Conservation (phyloP, 2,113 vertebrate species). For the Dicaeum eximium region DNA sequence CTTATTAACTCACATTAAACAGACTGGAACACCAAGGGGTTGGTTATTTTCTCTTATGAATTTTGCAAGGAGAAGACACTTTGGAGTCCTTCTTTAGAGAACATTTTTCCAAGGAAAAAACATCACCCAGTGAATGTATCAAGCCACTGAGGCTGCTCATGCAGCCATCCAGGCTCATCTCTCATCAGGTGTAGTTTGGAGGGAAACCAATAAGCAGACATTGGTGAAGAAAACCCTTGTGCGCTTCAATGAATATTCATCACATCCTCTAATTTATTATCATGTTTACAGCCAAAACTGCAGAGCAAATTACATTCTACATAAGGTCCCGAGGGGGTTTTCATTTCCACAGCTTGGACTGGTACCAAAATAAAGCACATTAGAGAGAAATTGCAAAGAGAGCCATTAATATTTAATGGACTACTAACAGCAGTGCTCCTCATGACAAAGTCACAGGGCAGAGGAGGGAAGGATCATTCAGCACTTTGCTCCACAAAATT, state of each 20-base stretch:
- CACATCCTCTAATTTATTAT: conserved; percentile 65
- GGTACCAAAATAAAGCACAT: conserved; percentile 68
- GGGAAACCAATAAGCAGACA: background rate
- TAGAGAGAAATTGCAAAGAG: conserved; percentile 44
- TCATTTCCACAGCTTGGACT: conserved; percentile 62
- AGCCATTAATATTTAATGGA: conserved; percentile 68
- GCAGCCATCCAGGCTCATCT: background rate
- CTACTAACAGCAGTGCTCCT: conserved; percentile 30
- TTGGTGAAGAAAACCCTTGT: background rate
- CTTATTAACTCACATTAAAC: background rate
- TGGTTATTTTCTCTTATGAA: background rate
- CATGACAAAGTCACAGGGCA: background rate
- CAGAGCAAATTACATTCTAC: conserved; percentile 63
- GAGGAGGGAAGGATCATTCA: background rate
- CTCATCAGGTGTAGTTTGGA: background rate
- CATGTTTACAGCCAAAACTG: conserved; percentile 70
- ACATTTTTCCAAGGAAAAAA: background rate
- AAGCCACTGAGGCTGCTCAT: background rate
- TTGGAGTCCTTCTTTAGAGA: background rate
- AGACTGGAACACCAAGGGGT: background rate
- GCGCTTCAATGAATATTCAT: conserved; percentile 60
- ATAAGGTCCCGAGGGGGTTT: conserved; percentile 24
- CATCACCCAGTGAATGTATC: background rate
- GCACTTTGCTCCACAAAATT: background rate
- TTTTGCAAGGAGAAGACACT: background rate